Conservation (phyloP, 2,888 invertebrate genomes). For the Leptinotarsa haldemani region DNA sequence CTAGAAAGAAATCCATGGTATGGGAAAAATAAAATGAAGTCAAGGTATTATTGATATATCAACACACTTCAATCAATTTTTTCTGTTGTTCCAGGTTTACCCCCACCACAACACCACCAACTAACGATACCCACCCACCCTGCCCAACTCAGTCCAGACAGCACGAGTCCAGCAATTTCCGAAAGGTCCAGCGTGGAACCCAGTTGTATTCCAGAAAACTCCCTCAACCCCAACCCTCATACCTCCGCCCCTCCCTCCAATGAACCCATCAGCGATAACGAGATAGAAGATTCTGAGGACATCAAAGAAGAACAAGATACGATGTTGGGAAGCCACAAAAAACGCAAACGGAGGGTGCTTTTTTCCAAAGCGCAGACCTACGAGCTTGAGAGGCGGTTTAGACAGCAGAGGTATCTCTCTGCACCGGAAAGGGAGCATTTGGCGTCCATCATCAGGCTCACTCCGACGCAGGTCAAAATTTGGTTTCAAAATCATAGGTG, state of each 20-base stretch:
- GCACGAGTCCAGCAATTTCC: constrained; percentile 86
- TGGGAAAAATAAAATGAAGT: too few species aligned
- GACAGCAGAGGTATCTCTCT: constrained; percentile 95
- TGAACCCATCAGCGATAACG: constrained; percentile 54
- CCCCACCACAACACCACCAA: constrained; percentile 45
- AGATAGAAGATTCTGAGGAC: constrained; percentile 71
- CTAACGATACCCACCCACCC: constrained; percentile 62
- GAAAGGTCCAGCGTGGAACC: constrained; percentile 69
- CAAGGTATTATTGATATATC: too few species aligned
- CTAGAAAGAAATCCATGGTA: too few species aligned
- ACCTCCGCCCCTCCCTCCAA: constrained; percentile 41
- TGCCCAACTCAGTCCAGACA: constrained; percentile 79
- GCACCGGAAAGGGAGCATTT: constrained; percentile 98
- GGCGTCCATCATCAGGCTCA: constrained; percentile 92
- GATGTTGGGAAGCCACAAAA: constrained; percentile 74
- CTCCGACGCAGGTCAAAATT: constrained; percentile 98
- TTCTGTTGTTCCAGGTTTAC: constrained; percentile 43
- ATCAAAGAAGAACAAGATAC: constrained; percentile 63
- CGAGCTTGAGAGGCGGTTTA: constrained; percentile 93
- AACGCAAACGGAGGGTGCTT: constrained; percentile 93
- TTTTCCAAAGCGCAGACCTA: constrained; percentile 98
- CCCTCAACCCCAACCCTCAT: constrained; percentile 24
- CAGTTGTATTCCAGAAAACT: constrained; percentile 32
- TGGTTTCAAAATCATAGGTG: constrained; percentile 98
- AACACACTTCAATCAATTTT: too few species aligned